Evolutionary conservation across 1,140 invertebrate genomes (phyloP).

Genomic region (Camponotus pennsylvanicus): DNA sequence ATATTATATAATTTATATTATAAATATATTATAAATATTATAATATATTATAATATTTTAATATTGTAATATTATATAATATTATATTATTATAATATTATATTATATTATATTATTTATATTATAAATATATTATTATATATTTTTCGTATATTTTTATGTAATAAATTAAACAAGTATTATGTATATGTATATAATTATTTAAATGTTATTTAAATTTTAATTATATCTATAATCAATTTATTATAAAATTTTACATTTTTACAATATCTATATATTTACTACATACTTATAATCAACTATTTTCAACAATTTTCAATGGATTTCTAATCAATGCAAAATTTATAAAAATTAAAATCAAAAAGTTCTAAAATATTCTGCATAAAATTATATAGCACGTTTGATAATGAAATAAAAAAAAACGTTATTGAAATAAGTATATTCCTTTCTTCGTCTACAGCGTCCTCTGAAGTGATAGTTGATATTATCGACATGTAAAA

Average conservation of each 20-base stretch:
- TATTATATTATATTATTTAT: no score
- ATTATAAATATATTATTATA: no score
- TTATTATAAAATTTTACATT: not conserved
- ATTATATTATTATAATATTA: no score
- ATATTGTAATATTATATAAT: no score
- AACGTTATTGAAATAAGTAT: not conserved
- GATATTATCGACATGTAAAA: slow-evolving; percentile 20
- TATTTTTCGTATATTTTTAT: not conserved
- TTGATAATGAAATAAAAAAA: not conserved
- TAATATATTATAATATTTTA: no score
- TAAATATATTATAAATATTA: no score
- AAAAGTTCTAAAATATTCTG: not conserved
- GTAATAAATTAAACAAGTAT: not conserved
- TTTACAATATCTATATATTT: not conserved
- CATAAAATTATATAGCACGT: no score
- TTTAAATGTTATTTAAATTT: not conserved
- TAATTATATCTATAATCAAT: not conserved
- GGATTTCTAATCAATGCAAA: not conserved
- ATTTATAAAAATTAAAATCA: not conserved
- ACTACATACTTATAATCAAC: not conserved
- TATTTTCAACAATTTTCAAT: not conserved
- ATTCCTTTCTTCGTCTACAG: slow-evolving; percentile 7
- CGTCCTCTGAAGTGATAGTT: slow-evolving; percentile 2
- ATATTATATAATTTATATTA: no score
- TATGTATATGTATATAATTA: not conserved